Evolutionary conservation across 2,113 vertebrate genomes (phyloP).

Genomic region (Barbus barbus): DNA sequence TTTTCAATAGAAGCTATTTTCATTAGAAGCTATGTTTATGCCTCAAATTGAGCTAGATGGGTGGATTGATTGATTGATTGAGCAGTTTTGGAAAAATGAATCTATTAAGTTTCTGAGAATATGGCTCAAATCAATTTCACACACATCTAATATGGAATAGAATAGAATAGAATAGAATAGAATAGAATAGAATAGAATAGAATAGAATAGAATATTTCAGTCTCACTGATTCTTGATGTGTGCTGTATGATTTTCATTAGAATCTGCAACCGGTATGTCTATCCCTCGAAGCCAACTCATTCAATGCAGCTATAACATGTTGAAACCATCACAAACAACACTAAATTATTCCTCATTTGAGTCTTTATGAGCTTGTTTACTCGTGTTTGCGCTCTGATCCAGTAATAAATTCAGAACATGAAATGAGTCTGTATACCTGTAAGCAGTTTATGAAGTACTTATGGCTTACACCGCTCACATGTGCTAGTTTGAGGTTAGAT

Average conservation of each 20-base stretch:
- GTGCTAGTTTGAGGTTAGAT: not conserved
- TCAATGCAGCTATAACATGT: not conserved
- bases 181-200: too few species aligned
- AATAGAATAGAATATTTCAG: too few species aligned
- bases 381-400: not conserved
- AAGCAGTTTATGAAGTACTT: not conserved
- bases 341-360: slow-evolving; percentile 19
- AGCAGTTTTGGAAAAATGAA: too few species aligned
- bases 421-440: slow-evolving; percentile 16
- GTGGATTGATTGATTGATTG: too few species aligned
- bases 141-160: too few species aligned
- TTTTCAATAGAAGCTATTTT: too few species aligned
- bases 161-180: too few species aligned
- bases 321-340: slow-evolving; percentile 5
- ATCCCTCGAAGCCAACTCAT: not conserved
- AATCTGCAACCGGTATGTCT: not conserved
- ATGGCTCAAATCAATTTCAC: too few species aligned
- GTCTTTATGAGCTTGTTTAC: slow-evolving; percentile 15
- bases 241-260: not conserved
- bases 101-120: too few species aligned
- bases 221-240: too few species aligned
- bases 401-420: slow-evolving; percentile 1
- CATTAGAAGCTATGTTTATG: too few species aligned
- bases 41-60: too few species aligned
- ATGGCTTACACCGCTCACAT: not conserved